Percentiles rank a stretch among this genome's conserved stretches.
Evolutionary conservation across 2,113 vertebrate genomes (phyloP).

Genomic region (Zapornia atra): DNA sequence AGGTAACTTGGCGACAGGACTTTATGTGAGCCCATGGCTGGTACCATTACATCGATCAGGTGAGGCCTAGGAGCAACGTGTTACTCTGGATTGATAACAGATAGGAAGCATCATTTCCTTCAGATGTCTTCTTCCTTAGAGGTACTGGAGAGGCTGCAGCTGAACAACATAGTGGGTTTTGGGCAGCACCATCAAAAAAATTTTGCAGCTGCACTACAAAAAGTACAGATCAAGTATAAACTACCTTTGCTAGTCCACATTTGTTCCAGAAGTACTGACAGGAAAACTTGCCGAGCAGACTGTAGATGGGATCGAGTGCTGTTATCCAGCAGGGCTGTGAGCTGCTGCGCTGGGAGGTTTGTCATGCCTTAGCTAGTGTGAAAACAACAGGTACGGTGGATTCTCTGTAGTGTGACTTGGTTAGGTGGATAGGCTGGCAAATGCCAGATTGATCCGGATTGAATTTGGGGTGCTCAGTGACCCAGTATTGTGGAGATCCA

Average conservation of each 20-base stretch:
- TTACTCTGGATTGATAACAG: background rate
- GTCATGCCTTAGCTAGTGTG: background rate
- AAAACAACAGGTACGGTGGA: background rate
- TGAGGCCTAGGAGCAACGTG: background rate
- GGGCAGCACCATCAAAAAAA: background rate
- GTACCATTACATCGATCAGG: fast-evolving
- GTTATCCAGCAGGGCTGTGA: background rate
- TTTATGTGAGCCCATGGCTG: background rate
- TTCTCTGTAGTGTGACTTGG: background rate
- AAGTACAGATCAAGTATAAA: background rate
- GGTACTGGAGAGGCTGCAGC: background rate
- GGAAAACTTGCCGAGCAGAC: background rate
- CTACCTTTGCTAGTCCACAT: background rate
- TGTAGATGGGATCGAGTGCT: background rate
- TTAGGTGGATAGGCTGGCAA: background rate
- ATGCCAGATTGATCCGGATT: background rate
- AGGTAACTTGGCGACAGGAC: background rate
- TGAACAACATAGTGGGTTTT: background rate
- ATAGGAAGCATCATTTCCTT: background rate
- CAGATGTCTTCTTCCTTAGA: background rate
- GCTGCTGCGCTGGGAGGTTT: background rate
- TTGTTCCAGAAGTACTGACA: background rate
- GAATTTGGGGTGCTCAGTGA: background rate
- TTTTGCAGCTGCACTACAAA: background rate
- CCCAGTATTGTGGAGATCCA: background rate